Percentiles rank a stretch among this genome's conserved stretches.
These are phyloP conservation scores for Tortrix viridana DNA, from an alignment of 2,888 invertebrate species.

Conservation along the genomic window DNA sequence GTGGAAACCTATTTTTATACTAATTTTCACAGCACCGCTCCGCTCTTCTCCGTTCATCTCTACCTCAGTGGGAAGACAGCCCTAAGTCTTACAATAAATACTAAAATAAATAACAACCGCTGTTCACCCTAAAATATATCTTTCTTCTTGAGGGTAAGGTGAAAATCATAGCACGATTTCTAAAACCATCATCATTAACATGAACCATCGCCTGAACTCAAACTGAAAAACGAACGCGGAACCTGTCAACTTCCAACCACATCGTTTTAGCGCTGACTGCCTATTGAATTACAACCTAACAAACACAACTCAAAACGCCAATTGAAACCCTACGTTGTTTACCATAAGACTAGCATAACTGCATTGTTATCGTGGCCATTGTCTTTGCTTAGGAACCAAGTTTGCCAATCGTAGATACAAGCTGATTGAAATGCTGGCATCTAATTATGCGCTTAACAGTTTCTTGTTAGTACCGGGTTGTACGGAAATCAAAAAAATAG, in stretches of 20 bases:
- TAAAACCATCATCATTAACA: constrained; percentile 36
- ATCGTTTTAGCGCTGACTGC: constrained; percentile 47
- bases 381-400: constrained; percentile 63
- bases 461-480: constrained; percentile 73
- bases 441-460: constrained; percentile 78
- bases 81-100: no score
- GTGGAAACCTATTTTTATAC: no score
- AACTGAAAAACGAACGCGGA: constrained; percentile 50
- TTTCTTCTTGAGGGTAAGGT: no score
- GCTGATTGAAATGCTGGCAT: constrained; percentile 74
- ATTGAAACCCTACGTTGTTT: constrained; percentile 9
- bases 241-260: constrained; percentile 61
- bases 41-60: no score
- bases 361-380: constrained; percentile 31
- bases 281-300: constrained; percentile 16
- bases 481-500: constrained; percentile 31
- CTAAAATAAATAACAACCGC: no score
- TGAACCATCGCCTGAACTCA: constrained; percentile 45
- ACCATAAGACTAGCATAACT: neutral
- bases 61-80: no score
- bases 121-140: no score
- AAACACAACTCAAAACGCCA: neutral
- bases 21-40: no score
- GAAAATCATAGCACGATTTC: constrained; percentile 3
- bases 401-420: constrained; percentile 67